Evolutionary conservation across 2,888 invertebrate genomes (phyloP), one percentile per base, ranked within the genome.

Genomic region (Coremacera marginata): DNA sequence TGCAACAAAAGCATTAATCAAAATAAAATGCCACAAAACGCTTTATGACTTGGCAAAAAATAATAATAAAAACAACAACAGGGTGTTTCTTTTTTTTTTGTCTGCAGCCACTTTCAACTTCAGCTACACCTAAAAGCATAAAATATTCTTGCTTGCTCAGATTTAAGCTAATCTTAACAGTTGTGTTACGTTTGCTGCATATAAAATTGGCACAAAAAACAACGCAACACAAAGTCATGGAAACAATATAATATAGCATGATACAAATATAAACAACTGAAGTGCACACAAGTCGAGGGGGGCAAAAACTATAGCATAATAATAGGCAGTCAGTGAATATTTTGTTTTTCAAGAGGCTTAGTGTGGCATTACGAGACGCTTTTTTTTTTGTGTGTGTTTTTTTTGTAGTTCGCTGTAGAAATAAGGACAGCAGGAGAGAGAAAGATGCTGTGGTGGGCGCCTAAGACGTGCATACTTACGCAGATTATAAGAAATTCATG

Each of bases 1-100:
- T 70, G 76, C 78, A 60, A 71, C 71, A 57, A 71, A 71, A 71
- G 7, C 71, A 71, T 71, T 71, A 71, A 71, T 71, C 71, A 71
- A 71, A 71, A 71, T 71, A 71, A 71, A 37, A 71, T 57, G 57
- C 44, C 27, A 27, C 34, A 57, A 71, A 71, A 71, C 71, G 68
- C 27, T 68, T 68, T 68, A 68, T 71, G 71, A 25, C 34, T 71
- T 71, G 34, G 71, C 34, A 71, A 16, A 71, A 71, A 71, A 57
- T 25, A 34, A 68, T 16, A 16, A 31, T 19, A 25, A 49, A 25
- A 68, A 25, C 49, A 25, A 68, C 25, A 68, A 49, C 5, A 52
- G 34, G 5, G 4, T 51, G 31, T 31, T 8, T n/a, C 34, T n/a
- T 14, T 63, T 63, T 9, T 62, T 25, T 25, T 60, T 9, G 3